phyloP scores from a whole-genome alignment of 64 coral and sea anemone species.

The Platygyra sinensis region DNA sequence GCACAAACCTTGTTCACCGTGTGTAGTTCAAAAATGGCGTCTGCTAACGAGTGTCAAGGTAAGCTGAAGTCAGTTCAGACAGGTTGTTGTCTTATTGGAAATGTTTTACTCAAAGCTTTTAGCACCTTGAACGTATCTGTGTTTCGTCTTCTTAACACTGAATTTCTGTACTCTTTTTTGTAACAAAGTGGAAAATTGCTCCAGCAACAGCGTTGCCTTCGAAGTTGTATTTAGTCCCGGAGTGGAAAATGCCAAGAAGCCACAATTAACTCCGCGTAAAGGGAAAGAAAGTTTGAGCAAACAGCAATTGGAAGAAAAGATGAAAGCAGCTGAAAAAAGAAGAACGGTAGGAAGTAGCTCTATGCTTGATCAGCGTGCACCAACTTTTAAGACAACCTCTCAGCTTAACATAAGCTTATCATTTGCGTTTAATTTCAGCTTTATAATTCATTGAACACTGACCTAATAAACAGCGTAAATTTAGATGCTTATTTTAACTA shows the following conservation, averaged over 20 bases:
- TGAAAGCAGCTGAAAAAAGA: slow-evolving; percentile 66
- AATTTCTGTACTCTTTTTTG: neutral
- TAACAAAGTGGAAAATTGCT: neutral
- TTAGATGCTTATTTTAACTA: too few relatives aligned
- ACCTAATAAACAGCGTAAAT: too few relatives aligned
- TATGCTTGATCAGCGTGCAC: too few relatives aligned
- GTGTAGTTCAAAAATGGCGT: slow-evolving; percentile 28
- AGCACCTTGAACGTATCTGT: neutral
- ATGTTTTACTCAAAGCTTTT: neutral
- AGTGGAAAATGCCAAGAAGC: slow-evolving; percentile 82
- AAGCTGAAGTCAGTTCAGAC: neutral
- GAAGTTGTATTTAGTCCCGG: slow-evolving; percentile 70
- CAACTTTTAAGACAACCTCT: too few relatives aligned
- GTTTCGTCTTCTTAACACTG: neutral
- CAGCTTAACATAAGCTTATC: too few relatives aligned
- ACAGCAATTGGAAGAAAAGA: slow-evolving; percentile 62
- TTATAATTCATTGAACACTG: too few relatives aligned
- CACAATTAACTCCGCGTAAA: slow-evolving; percentile 64
- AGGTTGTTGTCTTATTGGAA: neutral
- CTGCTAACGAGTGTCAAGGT: slow-evolving; percentile 1
- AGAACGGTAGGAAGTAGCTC: slow-evolving; percentile 54
- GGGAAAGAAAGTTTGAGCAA: slow-evolving; percentile 82
- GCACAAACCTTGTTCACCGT: neutral
- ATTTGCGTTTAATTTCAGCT: too few relatives aligned
- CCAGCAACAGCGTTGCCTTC: slow-evolving; percentile 57